These are phyloP conservation scores for Papilio protenor DNA, from an alignment of 2,888 invertebrate species.

Conservation along the genomic window DNA sequence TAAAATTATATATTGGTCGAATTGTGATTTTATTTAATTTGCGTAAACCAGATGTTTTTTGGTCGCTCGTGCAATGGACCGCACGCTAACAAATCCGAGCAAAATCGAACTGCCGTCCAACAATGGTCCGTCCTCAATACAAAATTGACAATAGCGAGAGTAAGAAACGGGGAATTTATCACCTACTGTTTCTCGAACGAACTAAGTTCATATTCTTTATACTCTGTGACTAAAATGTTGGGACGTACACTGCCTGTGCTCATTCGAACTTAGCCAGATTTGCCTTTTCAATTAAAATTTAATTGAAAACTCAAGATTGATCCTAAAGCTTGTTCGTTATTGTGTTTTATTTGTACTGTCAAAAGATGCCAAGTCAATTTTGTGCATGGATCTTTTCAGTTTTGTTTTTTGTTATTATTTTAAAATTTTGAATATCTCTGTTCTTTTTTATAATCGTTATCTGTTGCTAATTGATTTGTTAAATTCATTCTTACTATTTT, in stretches of 20 bases:
- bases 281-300: conserved; percentile 31
- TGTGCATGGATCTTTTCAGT: conserved; percentile 9
- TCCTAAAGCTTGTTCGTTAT: conserved; percentile 16
- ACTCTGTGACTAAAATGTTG: conserved; percentile 74
- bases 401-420: conserved; percentile 15
- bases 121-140: conserved; percentile 80
- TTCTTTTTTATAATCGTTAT: conserved; percentile 1
- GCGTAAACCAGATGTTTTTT: neutral
- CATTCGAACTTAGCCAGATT: neutral
- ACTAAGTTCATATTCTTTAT: conserved; percentile 52
- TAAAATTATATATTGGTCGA: too few species aligned
- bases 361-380: conserved; percentile 30
- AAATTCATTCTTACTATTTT: neutral
- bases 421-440: conserved; percentile 8
- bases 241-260: conserved; percentile 46
- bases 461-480: conserved; percentile 18
- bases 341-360: conserved; percentile 31
- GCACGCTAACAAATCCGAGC: conserved; percentile 71
- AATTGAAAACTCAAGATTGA: conserved; percentile 34
- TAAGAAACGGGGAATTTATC: conserved; percentile 76
- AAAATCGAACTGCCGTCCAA: conserved; percentile 79
- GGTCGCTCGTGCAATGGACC: conserved; percentile 49
- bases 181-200: conserved; percentile 73
- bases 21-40: too few species aligned
- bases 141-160: conserved; percentile 78